A percentile compares a stretch with the other conserved stretches of the same genome.
phyloP scores from a whole-genome alignment of 2,888 invertebrate genomes.

The Pseudanteris insignis region DNA sequence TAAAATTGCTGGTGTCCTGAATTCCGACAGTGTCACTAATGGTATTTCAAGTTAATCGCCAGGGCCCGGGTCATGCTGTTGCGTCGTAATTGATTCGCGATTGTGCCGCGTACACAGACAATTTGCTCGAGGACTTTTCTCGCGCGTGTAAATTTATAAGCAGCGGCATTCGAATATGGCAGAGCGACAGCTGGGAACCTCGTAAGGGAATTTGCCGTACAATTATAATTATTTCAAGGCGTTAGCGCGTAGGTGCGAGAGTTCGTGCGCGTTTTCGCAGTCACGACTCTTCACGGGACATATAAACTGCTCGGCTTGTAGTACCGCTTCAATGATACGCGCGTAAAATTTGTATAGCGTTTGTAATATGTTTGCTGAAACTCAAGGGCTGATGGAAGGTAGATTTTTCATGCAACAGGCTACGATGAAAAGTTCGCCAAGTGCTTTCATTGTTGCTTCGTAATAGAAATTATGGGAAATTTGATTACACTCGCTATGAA shows the following conservation, averaged over 20 bases:
- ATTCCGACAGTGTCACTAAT: neutral
- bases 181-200: constrained; percentile 58
- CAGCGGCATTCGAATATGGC: constrained; percentile 18
- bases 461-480: too few species aligned
- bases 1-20: too few species aligned
- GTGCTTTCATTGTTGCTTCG: too few species aligned
- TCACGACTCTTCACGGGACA: constrained; percentile 2
- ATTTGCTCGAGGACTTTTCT: constrained; percentile 26
- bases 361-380: constrained; percentile 13
- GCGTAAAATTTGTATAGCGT: constrained; percentile 19
- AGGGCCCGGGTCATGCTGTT: neutral
- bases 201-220: constrained; percentile 59
- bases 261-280: constrained; percentile 12
- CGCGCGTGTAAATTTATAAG: constrained; percentile 27
- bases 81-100: constrained; percentile 9
- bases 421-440: too few species aligned
- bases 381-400: too few species aligned
- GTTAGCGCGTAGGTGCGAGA: constrained; percentile 18
- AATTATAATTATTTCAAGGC: constrained; percentile 38
- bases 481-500: too few species aligned
- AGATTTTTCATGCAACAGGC: too few species aligned
- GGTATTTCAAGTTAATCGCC: constrained; percentile 2
- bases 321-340: constrained; percentile 19
- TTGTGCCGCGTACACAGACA: constrained; percentile 4
- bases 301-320: constrained; percentile 24